Conservation (phyloP, 2,113 vertebrate species). For the Apteryx owenii region DNA sequence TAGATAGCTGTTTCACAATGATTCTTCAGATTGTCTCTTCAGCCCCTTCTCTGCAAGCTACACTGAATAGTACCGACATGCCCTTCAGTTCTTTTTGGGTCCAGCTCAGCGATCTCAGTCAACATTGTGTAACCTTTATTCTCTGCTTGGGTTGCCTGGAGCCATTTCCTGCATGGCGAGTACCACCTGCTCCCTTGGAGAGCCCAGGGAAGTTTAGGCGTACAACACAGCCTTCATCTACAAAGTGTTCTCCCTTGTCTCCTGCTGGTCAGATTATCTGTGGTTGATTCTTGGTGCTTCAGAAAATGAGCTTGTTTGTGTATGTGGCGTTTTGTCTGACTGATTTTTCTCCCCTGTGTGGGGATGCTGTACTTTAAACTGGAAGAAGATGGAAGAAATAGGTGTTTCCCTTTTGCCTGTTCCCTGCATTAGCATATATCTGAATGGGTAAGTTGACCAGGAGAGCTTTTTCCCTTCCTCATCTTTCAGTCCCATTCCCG, state of each 20-base stretch:
- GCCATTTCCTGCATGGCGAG: not conserved
- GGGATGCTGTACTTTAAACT: not conserved
- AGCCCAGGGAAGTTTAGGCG: not conserved
- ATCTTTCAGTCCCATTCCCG: not conserved
- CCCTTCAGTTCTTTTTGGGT: not conserved
- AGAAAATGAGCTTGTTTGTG: not conserved
- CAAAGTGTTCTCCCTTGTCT: not conserved
- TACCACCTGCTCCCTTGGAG: not conserved
- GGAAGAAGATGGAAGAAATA: not conserved
- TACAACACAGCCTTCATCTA: not conserved
- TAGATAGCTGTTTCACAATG: not conserved
- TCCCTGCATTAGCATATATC: not conserved
- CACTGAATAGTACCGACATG: accelerated
- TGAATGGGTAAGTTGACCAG: not conserved
- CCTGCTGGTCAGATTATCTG: not conserved
- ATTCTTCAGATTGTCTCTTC: not conserved
- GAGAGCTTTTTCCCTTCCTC: not conserved
- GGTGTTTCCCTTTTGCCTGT: not conserved
- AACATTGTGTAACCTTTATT: not conserved
- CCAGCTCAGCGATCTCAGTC: not conserved
- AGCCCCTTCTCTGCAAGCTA: not conserved
- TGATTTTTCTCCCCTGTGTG: not conserved
- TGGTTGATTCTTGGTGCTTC: not conserved
- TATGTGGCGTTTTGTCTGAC: not conserved
- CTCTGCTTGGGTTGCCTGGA: not conserved